Base-by-base conservation (phyloP, 2,888 invertebrate species). In the Adelognathus sp. region DNA sequence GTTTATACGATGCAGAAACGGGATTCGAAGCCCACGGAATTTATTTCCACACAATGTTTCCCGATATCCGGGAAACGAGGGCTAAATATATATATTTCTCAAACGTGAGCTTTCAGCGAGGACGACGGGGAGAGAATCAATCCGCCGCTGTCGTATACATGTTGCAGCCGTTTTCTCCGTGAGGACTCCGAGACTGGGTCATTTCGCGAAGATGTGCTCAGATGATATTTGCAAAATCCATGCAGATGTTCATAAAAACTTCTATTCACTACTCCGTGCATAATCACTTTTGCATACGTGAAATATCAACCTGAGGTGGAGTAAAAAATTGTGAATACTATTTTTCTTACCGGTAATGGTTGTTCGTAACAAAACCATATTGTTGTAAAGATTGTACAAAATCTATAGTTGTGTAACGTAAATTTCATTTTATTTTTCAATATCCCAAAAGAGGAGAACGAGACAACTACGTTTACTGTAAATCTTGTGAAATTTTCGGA, bases 11-110 rank as follows among this genome's bases (percentile, higher is more conserved):
- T 18, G 46, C 24, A 44, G 18, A 29, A 29, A 41, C 6, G 58
- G 18, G n/a, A 61, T 39, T 14, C 36, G 31, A 36, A 71, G 41
- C 70, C 61, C 66, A 61, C 66, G 61, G 71, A 31, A 44, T 66
- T 79, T 71, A 75, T 79, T 79, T 79, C 75, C 66, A 75, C 67
- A 61, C 67, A 54, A 54, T 24, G 21, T 71, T 75, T 73, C 69
- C 75, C 69, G 73, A 78, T 78, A 75, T 71, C 66, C 75, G 61
- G 71, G 75, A 44, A 79, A 67, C 54, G 29, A 27, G 41, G 66
- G 39, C 60, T 72, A 67, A 61, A 77, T 66, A 61, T 71, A 71
- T 71, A 75, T 79, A 67, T 71, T 61, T 71, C 66, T 54, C 70
- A 56, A 44, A 46, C 44, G 58, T 54, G 39, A 46, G 50, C 54